Evolutionary conservation across 1,140 invertebrate genomes (phyloP).

Genomic region (Pachyrhynchus sulphureomaculatus): DNA sequence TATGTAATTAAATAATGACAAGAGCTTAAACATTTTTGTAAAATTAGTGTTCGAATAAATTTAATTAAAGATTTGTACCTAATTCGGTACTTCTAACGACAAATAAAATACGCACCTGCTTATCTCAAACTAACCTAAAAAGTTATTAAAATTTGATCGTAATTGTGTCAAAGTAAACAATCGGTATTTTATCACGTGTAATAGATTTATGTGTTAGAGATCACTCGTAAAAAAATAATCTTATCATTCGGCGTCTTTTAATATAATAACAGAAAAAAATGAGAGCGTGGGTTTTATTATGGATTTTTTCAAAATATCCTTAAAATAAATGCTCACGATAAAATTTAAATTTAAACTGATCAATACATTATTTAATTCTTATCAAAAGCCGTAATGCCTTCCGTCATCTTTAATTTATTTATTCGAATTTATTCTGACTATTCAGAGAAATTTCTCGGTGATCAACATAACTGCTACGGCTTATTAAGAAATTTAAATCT

Average conservation of each 20-base stretch:
- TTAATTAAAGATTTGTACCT: no score
- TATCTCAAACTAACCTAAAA: no score
- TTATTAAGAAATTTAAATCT: conserved; percentile 12
- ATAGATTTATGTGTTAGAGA: not conserved
- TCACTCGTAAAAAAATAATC: conserved; percentile 12
- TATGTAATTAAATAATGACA: not conserved
- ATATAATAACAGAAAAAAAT: conserved; percentile 3
- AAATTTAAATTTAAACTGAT: conserved; percentile 9
- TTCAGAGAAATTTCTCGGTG: conserved; percentile 3
- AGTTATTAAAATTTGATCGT: no score
- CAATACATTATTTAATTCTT: conserved; percentile 3
- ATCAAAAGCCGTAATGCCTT: conserved; percentile 9
- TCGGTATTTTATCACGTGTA: no score
- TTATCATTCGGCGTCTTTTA: conserved; percentile 11
- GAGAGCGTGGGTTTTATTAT: not conserved
- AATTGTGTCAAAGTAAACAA: no score
- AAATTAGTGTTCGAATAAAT: not conserved
- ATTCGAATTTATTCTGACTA: not conserved
- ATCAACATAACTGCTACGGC: conserved; percentile 1
- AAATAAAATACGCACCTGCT: no score
- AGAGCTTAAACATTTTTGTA: not conserved
- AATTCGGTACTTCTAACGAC: no score
- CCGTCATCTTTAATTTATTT: not conserved
- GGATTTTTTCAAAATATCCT: conserved; percentile 10
- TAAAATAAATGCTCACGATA: conserved; percentile 8